Evolutionary conservation across 1,140 invertebrate genomes (phyloP), one percentile per base, ranked within the genome.

Genomic region (Camponotus vicinus): DNA sequence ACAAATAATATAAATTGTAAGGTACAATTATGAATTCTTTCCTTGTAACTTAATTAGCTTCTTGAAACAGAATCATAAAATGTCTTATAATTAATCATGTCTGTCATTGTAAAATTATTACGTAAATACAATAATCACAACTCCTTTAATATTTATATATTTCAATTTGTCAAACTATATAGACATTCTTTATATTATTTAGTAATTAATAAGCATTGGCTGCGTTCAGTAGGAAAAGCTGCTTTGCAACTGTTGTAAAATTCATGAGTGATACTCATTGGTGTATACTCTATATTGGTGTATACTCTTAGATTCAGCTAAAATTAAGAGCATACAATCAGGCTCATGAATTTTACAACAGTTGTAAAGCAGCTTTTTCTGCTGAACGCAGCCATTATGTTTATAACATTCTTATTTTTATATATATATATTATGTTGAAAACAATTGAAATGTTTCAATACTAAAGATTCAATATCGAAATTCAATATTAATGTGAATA

Each of bases 131-230:
- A 18, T 52, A 1, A 18, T 5, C 15, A 27, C 27, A 52, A 1
- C 0, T 52, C n/a, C 6, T 52, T 18, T 18, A 70, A 34, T n/a
- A 71, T 49, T 8, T 49, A 4, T 52, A 2, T 70, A 34, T 34
- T 52, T 49, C 27, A 52, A 71, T 52, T 52, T 52, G 15, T 4
- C 15, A 71, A 52, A 52, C 32, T n/a, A 71, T n/a, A 71, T 52
- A 34, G 32, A 1, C 0, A 34, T 52, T 70, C 27, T 63, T 73
- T 57, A 34, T 73, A 57, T 55, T 55, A 55, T 18, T 5, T 27
- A 49, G n/a, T 18, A 9, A 37, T 18, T 15, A 52, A 15, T 45
- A 45, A 37, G 40, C 3, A 40, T 21, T 40, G n/a, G 49, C 18
- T 45, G n/a, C 49, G 34, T 45, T 32, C 21, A 21, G 21, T 0